Evolutionary conservation across 2,888 invertebrate species (phyloP), one percentile per base, ranked within the genome.

Genomic region (Azorinus chamasolen): DNA sequence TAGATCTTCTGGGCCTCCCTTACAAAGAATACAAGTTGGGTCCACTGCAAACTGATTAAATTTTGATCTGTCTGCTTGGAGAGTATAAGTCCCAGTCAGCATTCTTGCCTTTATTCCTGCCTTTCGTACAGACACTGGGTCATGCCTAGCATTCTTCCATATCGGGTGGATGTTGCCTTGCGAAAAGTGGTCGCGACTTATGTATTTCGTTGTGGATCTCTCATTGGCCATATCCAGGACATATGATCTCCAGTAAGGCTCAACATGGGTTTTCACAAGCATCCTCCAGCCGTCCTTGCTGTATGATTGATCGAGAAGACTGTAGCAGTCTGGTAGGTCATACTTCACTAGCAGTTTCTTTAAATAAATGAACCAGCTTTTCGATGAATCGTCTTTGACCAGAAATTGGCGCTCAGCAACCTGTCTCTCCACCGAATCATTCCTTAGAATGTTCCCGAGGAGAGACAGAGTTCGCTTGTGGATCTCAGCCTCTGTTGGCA

Each of bases 301-400:
- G 22, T 51, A 22, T 22, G 12, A 5, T 51, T 18, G 6, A 25
- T 51, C 51, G 24, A 51, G 10, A 25, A 10, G 8, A 10, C 14
- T 24, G 16, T 51, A 18, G 24, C 22, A 8, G 16, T 5, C 6
- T 10, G 51, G 51, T 18, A 51, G 22, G 24, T 22, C 20, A 51
- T 51, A 51, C 25, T 51, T 51, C 12, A 14, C 25, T 1, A 18
- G 25, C 5, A 51, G 6, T 22, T 18, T 22, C 25, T 18, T 24
- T 16, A 51, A 5, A 18, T 22, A 51, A 5, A 22, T 22, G 5
- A 51, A 51, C 51, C 51, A 51, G 51, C 51, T 51, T 18, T 51
- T 51, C 12, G 51, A 51, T 6, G 22, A 25, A 6, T 18, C 16
- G 14, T 22, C 51, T 22, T 51, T 51, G 10, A 51, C 10, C 10